Conservation (phyloP, 2,888 invertebrate species). For the Hemithea aestivaria region DNA sequence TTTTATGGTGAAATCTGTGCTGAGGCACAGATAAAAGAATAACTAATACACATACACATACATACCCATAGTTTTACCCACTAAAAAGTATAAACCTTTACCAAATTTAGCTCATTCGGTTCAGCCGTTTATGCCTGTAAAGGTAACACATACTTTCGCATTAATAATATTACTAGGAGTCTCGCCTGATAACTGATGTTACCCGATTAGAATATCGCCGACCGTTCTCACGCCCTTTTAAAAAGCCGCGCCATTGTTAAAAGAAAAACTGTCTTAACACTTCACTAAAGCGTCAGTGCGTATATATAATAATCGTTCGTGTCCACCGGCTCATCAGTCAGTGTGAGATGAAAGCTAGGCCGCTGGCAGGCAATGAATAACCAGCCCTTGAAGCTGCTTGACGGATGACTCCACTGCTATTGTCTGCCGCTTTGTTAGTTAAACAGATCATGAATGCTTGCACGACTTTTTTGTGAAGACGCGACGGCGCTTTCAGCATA, state of each 20-base stretch:
- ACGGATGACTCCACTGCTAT: conserved; percentile 55
- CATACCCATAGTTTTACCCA: too few relatives aligned
- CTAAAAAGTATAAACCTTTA: too few relatives aligned
- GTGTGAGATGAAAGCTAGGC: conserved; percentile 58
- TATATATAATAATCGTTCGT: conserved; percentile 54
- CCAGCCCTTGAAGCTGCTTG: conserved; percentile 31
- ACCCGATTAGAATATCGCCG: conserved; percentile 6
- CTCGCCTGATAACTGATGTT: too few relatives aligned
- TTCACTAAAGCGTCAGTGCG: conserved; percentile 55
- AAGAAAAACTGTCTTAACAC: conserved; percentile 44
- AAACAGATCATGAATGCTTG: conserved; percentile 47
- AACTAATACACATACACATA: too few relatives aligned
- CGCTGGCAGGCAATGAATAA: conserved; percentile 24
- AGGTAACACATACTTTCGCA: too few relatives aligned
- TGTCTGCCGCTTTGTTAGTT: conserved; percentile 56
- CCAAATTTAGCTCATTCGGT: too few relatives aligned
- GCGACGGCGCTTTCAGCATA: conserved; percentile 10
- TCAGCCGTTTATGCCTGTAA: too few relatives aligned
- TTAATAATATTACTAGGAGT: too few relatives aligned
- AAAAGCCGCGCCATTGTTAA: conserved; percentile 57
- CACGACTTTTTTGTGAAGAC: conserved; percentile 24
- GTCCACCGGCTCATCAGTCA: conserved; percentile 73
- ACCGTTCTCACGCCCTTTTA: conserved; percentile 44
- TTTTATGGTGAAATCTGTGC: too few relatives aligned
- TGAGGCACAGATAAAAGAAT: too few relatives aligned